A percentile compares a stretch with the other conserved stretches of the same genome.
These are phyloP conservation scores for Synergus umbraculus DNA, from an alignment of 2,888 invertebrate species.

Conservation along the genomic window DNA sequence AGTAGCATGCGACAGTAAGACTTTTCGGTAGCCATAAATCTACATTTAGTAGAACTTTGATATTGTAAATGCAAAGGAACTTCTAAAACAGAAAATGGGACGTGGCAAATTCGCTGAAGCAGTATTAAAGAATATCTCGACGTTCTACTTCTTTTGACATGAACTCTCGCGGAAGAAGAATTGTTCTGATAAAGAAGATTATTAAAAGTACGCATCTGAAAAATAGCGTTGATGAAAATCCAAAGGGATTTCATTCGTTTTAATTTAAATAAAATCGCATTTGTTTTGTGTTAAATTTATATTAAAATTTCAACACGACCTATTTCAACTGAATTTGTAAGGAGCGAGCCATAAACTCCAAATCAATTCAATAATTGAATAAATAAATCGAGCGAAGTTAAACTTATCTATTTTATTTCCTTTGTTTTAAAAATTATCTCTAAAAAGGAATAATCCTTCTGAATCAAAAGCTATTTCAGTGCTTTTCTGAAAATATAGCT, in stretches of 20 bases:
- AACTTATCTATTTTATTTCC: not conserved
- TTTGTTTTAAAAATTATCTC: not conserved
- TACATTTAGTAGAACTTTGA: conserved; percentile 29
- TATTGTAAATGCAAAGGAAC: conserved; percentile 17
- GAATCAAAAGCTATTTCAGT: conserved; percentile 13
- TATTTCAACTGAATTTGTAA: not conserved
- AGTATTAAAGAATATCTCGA: conserved; percentile 24
- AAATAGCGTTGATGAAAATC: not conserved
- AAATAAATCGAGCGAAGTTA: not conserved
- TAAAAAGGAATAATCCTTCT: not conserved
- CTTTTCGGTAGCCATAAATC: not conserved
- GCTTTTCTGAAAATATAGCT: not conserved
- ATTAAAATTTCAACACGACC: not conserved
- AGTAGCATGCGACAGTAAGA: not conserved
- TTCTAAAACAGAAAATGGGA: conserved; percentile 36
- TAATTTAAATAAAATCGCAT: not conserved
- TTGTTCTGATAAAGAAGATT: conserved; percentile 25
- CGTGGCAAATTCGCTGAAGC: conserved; percentile 11
- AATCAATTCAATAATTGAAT: not conserved
- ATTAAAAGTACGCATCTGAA: not conserved
- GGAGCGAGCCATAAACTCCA: not conserved
- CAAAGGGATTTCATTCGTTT: not conserved
- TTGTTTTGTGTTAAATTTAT: not conserved
- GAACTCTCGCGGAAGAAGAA: conserved; percentile 16
- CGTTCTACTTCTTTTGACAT: conserved; percentile 39